These are phyloP conservation scores for Nannoperca australis DNA, from an alignment of 2,797 vertebrate species.

Conservation along the genomic window DNA sequence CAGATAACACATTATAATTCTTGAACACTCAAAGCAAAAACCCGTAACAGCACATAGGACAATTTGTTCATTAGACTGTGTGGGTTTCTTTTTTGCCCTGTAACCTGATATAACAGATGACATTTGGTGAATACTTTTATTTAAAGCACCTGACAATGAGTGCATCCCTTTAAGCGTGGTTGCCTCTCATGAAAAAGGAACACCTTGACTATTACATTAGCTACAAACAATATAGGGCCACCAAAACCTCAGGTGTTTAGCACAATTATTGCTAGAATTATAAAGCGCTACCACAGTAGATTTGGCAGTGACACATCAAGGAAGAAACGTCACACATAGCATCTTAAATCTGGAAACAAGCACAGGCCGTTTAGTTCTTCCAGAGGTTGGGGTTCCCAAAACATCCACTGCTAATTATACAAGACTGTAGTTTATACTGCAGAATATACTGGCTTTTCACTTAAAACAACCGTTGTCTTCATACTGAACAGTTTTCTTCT, in stretches of 20 bases:
- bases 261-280: conserved; percentile 67
- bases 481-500: conserved; percentile 6
- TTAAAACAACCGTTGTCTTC: conserved; percentile 22
- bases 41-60: neutral
- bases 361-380: conserved; percentile 34
- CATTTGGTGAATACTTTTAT: conserved; percentile 25
- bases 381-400: conserved; percentile 54
- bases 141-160: conserved; percentile 32
- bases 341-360: conserved; percentile 60
- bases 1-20: conserved; percentile 66
- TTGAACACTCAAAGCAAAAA: conserved; percentile 18
- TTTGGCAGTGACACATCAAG: conserved; percentile 63
- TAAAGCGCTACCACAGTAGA: conserved; percentile 55
- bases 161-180: conserved; percentile 13
- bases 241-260: conserved; percentile 24
- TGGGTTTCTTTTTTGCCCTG: neutral
- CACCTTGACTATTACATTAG: neutral
- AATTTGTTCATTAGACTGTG: conserved; percentile 11
- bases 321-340: conserved; percentile 66
- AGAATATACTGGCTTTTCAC: conserved; percentile 18
- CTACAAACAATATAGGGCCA: conserved; percentile 19
- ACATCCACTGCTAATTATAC: conserved; percentile 43
- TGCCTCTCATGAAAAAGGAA: neutral
- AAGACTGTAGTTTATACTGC: conserved; percentile 16
- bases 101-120: conserved; percentile 19